A percentile compares a stretch with the other conserved stretches of the same genome.
phyloP scores from a whole-genome alignment of 2,888 invertebrate genomes.

The Salpingus planirostris region DNA sequence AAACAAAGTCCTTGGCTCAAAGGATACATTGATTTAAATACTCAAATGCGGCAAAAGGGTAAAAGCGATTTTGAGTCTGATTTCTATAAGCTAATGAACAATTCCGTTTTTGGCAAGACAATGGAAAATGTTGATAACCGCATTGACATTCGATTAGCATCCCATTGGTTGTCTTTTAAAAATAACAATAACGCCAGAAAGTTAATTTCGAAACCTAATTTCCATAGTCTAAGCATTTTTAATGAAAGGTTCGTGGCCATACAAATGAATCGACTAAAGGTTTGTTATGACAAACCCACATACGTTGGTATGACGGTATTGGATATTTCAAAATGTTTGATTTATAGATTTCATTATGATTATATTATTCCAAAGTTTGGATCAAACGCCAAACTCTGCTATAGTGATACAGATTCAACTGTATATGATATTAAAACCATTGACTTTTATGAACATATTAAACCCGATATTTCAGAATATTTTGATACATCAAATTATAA shows the following conservation, averaged over 20 bases:
- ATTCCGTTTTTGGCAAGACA: too few relatives aligned
- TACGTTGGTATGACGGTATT: constrained; percentile 1
- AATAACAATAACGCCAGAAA: not conserved
- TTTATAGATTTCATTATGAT: constrained; percentile 2
- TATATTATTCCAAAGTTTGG: constrained; percentile 4
- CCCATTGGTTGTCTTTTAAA: constrained; percentile 1
- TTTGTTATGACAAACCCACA: constrained; percentile 1
- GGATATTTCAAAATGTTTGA: constrained; percentile 2
- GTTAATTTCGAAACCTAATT: constrained; percentile 4
- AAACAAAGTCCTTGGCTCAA: constrained; percentile 12
- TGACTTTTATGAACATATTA: constrained; percentile 5
- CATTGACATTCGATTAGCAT: constrained; percentile 1
- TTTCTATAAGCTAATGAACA: constrained; percentile 2
- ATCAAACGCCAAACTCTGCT: constrained; percentile 1
- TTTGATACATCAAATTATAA: constrained; percentile 4
- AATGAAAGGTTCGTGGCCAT: constrained; percentile 1
- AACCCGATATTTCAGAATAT: not conserved
- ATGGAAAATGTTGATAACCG: constrained; percentile 7
- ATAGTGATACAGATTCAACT: constrained; percentile 4
- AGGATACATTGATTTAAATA: constrained; percentile 14
- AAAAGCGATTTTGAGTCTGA: constrained; percentile 6
- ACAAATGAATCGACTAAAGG: not conserved
- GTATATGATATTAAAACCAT: constrained; percentile 2
- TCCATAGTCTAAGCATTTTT: constrained; percentile 4
- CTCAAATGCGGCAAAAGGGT: constrained; percentile 4